Conservation (phyloP, 2,113 vertebrate species). For the Pandion haliaetus region DNA sequence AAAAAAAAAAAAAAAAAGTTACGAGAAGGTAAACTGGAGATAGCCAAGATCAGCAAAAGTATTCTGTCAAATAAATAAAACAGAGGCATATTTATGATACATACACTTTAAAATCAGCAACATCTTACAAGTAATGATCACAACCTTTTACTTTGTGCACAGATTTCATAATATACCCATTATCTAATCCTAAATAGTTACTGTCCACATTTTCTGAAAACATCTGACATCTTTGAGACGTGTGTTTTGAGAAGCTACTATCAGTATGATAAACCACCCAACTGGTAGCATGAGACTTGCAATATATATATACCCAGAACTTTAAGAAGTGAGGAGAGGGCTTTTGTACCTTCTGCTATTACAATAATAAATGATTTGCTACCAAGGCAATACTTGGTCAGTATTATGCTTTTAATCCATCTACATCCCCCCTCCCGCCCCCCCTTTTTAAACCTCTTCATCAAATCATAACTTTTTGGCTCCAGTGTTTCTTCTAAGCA, state of each 20-base stretch:
- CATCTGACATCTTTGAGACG: neutral
- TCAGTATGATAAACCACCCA: neutral
- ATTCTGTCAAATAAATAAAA: neutral
- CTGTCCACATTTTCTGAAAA: neutral
- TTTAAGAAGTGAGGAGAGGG: neutral
- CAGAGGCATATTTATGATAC: neutral
- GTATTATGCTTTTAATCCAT: neutral
- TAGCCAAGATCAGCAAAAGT: neutral
- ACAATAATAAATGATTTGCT: neutral
- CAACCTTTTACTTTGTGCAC: neutral
- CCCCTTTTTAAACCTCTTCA: neutral
- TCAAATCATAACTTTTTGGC: neutral
- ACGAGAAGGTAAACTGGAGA: neutral
- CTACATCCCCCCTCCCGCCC: too few relatives aligned
- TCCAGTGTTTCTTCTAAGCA: neutral
- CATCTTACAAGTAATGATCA: neutral
- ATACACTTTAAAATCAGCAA: neutral
- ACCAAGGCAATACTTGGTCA: neutral
- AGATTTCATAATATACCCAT: neutral
- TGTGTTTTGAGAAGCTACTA: neutral
- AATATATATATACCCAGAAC: neutral
- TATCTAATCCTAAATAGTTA: neutral
- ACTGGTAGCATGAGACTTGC: neutral
- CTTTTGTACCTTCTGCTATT: neutral
- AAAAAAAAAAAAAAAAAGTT: neutral